Conservation (phyloP, 2,113 vertebrate species). For the Orientallactaga bullata region DNA sequence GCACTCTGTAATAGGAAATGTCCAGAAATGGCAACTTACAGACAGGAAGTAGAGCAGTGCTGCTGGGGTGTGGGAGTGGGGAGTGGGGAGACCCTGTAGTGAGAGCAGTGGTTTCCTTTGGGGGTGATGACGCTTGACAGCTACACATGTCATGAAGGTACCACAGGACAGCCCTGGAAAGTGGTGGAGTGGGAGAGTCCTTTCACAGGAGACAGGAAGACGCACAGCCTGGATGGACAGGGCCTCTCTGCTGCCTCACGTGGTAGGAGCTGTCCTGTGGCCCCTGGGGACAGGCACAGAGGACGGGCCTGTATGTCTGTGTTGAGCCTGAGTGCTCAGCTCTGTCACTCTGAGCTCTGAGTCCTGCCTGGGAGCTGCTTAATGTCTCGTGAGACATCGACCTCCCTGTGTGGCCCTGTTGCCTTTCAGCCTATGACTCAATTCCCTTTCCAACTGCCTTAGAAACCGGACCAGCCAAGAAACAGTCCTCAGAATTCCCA, state of each 20-base stretch:
- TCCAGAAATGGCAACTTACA: neutral
- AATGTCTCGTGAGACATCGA: rapidly evolving
- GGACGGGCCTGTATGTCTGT: rapidly evolving
- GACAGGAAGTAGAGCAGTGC: rapidly evolving
- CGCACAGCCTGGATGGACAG: too few species aligned
- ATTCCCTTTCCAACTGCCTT: neutral
- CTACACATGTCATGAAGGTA: rapidly evolving
- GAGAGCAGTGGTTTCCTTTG: neutral
- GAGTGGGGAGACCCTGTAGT: rapidly evolving
- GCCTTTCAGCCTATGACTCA: neutral
- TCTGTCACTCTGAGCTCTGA: too few species aligned
- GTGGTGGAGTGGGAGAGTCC: neutral
- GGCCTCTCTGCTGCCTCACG: neutral
- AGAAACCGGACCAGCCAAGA: neutral
- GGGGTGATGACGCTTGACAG: neutral
- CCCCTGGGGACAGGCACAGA: neutral
- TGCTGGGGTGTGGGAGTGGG: too few species aligned
- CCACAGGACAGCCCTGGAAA: neutral
- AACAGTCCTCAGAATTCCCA: neutral
- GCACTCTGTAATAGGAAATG: rapidly evolving
- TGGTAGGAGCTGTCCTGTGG: neutral
- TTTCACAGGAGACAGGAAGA: neutral
- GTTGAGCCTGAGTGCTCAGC: too few species aligned
- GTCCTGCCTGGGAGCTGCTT: rapidly evolving
- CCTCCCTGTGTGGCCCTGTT: neutral